Evolutionary conservation across 2,797 vertebrate genomes (phyloP), one percentile per base, ranked within the genome.

Genomic region (Melanotaenia maccullochi): DNA sequence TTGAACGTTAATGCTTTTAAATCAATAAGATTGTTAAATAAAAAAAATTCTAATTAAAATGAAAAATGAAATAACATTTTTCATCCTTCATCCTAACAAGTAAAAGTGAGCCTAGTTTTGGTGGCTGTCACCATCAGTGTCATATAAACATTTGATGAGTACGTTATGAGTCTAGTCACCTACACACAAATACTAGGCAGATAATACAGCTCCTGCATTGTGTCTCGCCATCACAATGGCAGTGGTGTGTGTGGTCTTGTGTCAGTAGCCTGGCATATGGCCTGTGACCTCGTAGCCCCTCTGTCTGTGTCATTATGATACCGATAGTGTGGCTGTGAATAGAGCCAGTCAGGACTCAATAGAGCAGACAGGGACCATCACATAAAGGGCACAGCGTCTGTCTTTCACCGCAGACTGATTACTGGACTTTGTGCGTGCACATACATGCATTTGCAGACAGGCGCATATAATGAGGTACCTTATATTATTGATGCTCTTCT

Each of bases 401-500:
- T 89, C 91, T 93, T 83, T 92, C 89, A 92, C 60, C 75, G 70
- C 75, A 83, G 87, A 81, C 88, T 90, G 89, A 90, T 92, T 89
- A 90, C 81, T 65, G 86, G 76, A 60, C 69, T 76, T 82, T 20
- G 60, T 81, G 84, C 54, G 76, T 61, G 71, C 68, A 65, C 75
- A 79, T 69, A 71, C 81, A 60, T 82, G 81, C 73, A 62, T 78
- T 85, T 87, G 87, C 65, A 77, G 89, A 87, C 79, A 65, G 76
- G 47, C 79, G 81, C 89, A 85, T 82, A 86, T 86, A 93, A 95
- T 93, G 90, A 92, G 90, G 76, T 78, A 22, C 68, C 71, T 80
- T 96, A 82, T 93, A 94, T 96, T 96, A 95, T 96, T 96, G 89
- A 96, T 94, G 90, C 79, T 73, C 76, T 40, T 83, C 68, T 69